Conservation (phyloP, 2,888 invertebrate genomes). For the Pseudanteris insignis region DNA sequence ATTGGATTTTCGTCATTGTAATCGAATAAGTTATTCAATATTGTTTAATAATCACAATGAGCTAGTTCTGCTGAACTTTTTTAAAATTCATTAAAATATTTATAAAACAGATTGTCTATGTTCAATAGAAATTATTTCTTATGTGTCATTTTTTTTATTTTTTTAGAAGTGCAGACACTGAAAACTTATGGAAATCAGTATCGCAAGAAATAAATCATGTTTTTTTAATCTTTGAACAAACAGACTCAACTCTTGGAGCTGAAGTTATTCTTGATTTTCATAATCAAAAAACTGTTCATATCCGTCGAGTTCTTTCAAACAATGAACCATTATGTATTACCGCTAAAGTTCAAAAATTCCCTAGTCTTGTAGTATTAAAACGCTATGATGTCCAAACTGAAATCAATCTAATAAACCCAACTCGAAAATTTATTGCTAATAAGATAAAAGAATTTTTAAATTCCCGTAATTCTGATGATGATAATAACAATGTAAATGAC, state of each 20-base stretch:
- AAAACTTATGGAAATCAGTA: slow-evolving; percentile 69
- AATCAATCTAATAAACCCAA: slow-evolving; percentile 66
- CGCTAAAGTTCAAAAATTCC: slow-evolving; percentile 68
- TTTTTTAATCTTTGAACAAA: slow-evolving; percentile 75
- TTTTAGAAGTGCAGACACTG: slow-evolving; percentile 63
- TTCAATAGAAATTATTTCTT: too few relatives aligned
- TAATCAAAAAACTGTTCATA: slow-evolving; percentile 69
- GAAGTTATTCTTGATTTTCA: slow-evolving; percentile 76
- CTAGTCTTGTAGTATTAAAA: slow-evolving; percentile 69
- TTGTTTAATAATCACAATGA: too few relatives aligned
- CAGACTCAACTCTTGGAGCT: slow-evolving; percentile 72
- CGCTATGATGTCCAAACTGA: slow-evolving; percentile 63
- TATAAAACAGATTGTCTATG: too few relatives aligned
- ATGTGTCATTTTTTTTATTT: too few relatives aligned
- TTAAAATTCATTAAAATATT: too few relatives aligned
- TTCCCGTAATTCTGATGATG: slow-evolving; percentile 41
- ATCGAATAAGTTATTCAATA: too few relatives aligned
- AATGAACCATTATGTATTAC: slow-evolving; percentile 69
- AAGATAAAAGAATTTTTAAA: slow-evolving; percentile 70
- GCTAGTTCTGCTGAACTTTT: too few relatives aligned
- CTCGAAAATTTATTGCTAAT: slow-evolving; percentile 67
- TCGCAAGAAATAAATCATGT: slow-evolving; percentile 69
- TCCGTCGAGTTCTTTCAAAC: slow-evolving; percentile 71
- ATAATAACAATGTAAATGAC: background rate
- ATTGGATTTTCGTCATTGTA: slow-evolving; percentile 44